phyloP scores from a whole-genome alignment of 2,888 invertebrate genomes.

The Zaprionus lineosus region DNA sequence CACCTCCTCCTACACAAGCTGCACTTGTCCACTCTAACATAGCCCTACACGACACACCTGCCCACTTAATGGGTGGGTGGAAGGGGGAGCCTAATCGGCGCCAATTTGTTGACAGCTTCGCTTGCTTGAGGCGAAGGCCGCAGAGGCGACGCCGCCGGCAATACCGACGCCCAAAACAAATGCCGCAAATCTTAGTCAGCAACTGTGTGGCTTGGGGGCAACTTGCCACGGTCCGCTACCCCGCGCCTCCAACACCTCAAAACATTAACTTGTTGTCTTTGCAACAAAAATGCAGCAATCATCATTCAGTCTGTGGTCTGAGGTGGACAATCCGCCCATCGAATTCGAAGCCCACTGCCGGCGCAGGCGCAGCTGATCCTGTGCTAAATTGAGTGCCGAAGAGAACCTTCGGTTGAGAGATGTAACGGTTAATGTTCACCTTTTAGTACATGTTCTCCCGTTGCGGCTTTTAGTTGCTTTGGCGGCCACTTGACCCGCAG shows the following conservation, averaged over 20 bases:
- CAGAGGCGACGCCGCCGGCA: constrained; percentile 17
- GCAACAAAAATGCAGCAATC: constrained; percentile 43
- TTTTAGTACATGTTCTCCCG: constrained; percentile 50
- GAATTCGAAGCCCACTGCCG: not conserved
- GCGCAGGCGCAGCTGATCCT: constrained; percentile 46
- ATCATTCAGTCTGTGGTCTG: constrained; percentile 5
- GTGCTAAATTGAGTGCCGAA: constrained; percentile 53
- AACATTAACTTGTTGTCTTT: constrained; percentile 33
- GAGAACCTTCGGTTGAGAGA: constrained; percentile 5
- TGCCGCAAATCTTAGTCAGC: constrained; percentile 46
- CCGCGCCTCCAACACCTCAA: not conserved
- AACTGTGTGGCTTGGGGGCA: not conserved
- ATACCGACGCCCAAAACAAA: constrained; percentile 28
- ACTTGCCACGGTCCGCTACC: not conserved
- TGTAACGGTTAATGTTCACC: not conserved
- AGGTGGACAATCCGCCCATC: too few species aligned
- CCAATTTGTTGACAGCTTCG: constrained; percentile 72
- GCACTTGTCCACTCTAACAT: not conserved
- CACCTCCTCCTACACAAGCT: not conserved
- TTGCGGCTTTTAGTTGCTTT: constrained; percentile 53
- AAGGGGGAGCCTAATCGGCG: constrained; percentile 53
- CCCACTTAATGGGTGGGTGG: too few species aligned
- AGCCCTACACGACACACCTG: too few species aligned
- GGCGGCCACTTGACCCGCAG: constrained; percentile 66
- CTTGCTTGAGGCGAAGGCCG: constrained; percentile 35